phyloP scores from a whole-genome alignment of 2,113 vertebrate genomes.

The Cyanoramphus novaezelandiae region DNA sequence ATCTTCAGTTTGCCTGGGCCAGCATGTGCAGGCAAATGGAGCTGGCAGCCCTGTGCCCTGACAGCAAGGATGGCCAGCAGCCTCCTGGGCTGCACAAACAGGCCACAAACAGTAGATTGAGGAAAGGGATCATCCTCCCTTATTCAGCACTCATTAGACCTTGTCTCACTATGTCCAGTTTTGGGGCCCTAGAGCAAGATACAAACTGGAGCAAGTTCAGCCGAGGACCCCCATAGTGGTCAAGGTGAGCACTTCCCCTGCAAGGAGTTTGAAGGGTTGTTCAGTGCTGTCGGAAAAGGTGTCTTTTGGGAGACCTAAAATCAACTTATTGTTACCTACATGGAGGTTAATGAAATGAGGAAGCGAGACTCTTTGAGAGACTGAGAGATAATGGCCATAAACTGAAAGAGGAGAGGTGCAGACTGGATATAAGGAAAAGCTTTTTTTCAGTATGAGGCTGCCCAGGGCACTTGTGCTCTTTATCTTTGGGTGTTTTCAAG shows the following conservation, averaged over 20 bases:
- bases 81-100: neutral
- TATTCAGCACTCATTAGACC: neutral
- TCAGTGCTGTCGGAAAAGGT: neutral
- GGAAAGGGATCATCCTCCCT: neutral
- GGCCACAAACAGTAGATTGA: neutral
- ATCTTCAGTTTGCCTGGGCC: neutral
- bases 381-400: neutral
- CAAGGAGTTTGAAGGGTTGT: neutral
- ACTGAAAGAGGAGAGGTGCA: neutral
- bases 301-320: neutral
- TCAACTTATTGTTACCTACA: neutral
- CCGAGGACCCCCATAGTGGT: rapidly evolving
- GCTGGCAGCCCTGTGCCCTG: neutral
- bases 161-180: neutral
- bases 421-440: neutral
- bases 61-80: neutral
- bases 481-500: neutral
- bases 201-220: neutral
- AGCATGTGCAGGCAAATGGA: rapidly evolving
- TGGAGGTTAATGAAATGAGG: neutral
- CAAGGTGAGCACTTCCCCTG: neutral
- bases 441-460: neutral
- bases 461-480: neutral
- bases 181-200: neutral
- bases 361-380: neutral